Percentiles rank a stretch among this genome's conserved stretches.
These are phyloP conservation scores for Drosophila colorata DNA, from an alignment of 2,888 invertebrate genomes.

Conservation along the genomic window DNA sequence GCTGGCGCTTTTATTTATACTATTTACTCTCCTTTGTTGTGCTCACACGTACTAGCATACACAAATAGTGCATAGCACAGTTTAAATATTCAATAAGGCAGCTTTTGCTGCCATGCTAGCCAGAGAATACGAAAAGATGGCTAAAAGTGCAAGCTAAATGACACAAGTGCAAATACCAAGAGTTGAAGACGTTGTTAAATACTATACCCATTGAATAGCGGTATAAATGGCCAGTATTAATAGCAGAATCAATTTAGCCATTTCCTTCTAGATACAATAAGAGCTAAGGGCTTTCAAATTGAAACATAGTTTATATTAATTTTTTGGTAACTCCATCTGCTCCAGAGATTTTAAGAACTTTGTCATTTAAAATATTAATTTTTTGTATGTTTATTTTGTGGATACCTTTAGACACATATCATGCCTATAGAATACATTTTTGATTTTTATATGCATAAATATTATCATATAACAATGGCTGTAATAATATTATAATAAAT, in stretches of 20 bases:
- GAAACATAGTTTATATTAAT: too few species aligned
- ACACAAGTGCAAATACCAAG: not conserved
- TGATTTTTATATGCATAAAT: too few species aligned
- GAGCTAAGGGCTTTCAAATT: too few species aligned
- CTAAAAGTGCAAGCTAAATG: conserved; percentile 5
- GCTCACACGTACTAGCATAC: not conserved
- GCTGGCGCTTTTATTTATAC: conserved; percentile 2
- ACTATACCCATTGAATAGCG: not conserved
- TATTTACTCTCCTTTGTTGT: conserved; percentile 7
- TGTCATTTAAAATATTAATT: too few species aligned
- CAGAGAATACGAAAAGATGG: not conserved
- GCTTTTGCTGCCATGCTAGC: not conserved
- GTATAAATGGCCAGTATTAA: too few species aligned
- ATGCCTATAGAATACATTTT: too few species aligned
- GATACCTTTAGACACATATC: too few species aligned
- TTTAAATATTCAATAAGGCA: conserved; percentile 23
- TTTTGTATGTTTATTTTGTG: too few species aligned
- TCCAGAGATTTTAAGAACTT: too few species aligned
- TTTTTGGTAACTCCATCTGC: too few species aligned
- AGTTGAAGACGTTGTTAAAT: not conserved
- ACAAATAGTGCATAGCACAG: not conserved
- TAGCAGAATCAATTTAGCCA: not conserved
- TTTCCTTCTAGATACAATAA: not conserved
- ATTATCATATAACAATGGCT: too few species aligned
- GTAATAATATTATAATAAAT: too few species aligned